Evolutionary conservation across 2,797 vertebrate genomes (phyloP), one percentile per base, ranked within the genome.

Genomic region (Coregonus sp.): DNA sequence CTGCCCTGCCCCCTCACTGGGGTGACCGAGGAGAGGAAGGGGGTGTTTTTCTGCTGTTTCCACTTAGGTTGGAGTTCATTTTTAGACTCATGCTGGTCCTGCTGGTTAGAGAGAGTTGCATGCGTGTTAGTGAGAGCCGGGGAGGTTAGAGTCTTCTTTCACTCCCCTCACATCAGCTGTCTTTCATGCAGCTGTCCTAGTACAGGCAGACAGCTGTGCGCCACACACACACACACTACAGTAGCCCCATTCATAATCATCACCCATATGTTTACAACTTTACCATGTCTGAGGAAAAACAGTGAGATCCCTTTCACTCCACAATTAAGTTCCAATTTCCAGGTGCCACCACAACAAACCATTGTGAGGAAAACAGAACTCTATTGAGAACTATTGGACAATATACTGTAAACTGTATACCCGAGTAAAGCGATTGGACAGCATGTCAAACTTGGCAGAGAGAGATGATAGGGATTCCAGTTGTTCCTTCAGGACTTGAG

Each of bases 11-110:
- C 81, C 81, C 33, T 75, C 66, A 70, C 68, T 0, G 87, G 84
- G 68, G 75, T 83, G 52, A 76, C 14, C 0, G 75, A 31, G n/a
- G 77, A 82, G 67, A 82, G 76, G 76, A 86, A 78, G 37, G 73
- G 70, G 5, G 69, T 31, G 56, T 86, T 82, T 82, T 80, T 88
- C 74, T 72, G 84, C 72, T 75, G 87, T 71, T 66, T 81, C 50
- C 11, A 20, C 65, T 25, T 75, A 2, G n/a, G 20, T 76, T 63
- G 71, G 16, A 2, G 59, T 35, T 50, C 18, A 9, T 84, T 74
- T 20, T 59, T 65, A 20, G 65, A 37, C 51, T 0, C 40, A 5
- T 33, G 14, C 25, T 72, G 33, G 40, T 79, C 72, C 82, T 85
- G 79, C 81, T 85, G 80, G 56, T 74, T 70, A 78, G 61, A 84